Conservation (phyloP, 2,888 invertebrate genomes). For the Macroteleia sp. region DNA sequence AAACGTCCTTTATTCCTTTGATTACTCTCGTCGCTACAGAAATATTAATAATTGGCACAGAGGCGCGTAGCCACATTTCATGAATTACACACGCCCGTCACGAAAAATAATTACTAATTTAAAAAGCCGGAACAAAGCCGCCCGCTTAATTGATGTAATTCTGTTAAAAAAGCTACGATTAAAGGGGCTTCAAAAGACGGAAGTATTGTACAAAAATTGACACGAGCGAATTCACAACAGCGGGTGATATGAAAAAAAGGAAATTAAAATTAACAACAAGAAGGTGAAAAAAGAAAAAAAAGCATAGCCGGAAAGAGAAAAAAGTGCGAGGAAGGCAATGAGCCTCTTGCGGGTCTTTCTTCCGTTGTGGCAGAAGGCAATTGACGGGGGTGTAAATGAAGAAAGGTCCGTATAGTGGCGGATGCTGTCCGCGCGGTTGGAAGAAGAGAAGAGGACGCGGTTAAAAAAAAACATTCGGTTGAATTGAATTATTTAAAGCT, state of each 20-base stretch:
- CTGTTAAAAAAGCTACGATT: slow-evolving; percentile 45
- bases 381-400: slow-evolving; percentile 65
- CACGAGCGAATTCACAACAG: slow-evolving; percentile 54
- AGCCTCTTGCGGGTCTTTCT: slow-evolving; percentile 61
- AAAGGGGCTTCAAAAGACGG: slow-evolving; percentile 36
- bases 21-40: slow-evolving; percentile 18
- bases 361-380: slow-evolving; percentile 62
- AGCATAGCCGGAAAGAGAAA: slow-evolving; percentile 16
- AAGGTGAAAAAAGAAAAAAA: slow-evolving; percentile 30
- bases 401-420: slow-evolving; percentile 60
- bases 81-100: slow-evolving; percentile 45
- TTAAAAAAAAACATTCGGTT: slow-evolving; percentile 75
- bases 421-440: slow-evolving; percentile 61
- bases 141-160: slow-evolving; percentile 56
- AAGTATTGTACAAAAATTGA: slow-evolving; percentile 58
- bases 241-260: slow-evolving; percentile 23
- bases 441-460: slow-evolving; percentile 62
- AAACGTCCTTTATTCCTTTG: slow-evolving; percentile 32
- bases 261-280: slow-evolving; percentile 48
- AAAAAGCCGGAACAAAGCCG: slow-evolving; percentile 50
- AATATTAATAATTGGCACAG: slow-evolving; percentile 45
- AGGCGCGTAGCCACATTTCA: slow-evolving; percentile 31
- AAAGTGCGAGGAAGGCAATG: slow-evolving; percentile 52
- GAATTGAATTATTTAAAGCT: slow-evolving; percentile 82
- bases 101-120: slow-evolving; percentile 60